Evolutionary conservation across 2,888 invertebrate genomes (phyloP).

Genomic region (Saturnia pavonia): DNA sequence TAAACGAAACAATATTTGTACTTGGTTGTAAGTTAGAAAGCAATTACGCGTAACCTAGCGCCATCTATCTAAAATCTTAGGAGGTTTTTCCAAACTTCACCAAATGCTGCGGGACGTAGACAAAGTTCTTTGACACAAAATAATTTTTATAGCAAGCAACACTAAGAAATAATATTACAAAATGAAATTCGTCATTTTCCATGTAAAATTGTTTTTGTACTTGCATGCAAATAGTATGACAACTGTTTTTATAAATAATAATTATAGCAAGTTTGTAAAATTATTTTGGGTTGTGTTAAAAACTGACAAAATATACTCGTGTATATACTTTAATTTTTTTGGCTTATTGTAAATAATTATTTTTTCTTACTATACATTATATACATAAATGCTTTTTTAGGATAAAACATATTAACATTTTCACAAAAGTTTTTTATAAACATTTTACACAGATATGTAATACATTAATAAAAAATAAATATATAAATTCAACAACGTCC

Average conservation of each 20-base stretch:
- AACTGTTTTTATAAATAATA: too few species aligned
- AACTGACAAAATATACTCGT: not conserved
- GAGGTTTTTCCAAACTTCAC: conserved; percentile 72
- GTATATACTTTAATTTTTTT: not conserved
- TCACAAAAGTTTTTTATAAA: not conserved
- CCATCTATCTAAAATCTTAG: conserved; percentile 78
- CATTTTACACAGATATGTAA: not conserved
- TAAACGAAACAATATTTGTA: conserved; percentile 24
- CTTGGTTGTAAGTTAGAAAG: conserved; percentile 47
- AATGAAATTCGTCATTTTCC: not conserved
- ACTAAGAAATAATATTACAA: not conserved
- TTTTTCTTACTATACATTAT: too few species aligned
- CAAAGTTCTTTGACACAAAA: conserved; percentile 36
- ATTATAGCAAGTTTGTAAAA: not conserved
- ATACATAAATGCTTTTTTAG: too few species aligned
- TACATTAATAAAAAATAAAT: not conserved
- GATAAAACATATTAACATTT: not conserved
- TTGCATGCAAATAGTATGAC: too few species aligned
- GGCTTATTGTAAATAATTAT: not conserved
- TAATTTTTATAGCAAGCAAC: conserved; percentile 23
- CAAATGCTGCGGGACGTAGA: conserved; percentile 76
- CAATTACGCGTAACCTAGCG: conserved; percentile 71
- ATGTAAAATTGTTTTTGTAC: too few species aligned
- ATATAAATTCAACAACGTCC: conserved; percentile 49
- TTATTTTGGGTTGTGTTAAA: not conserved